Evolutionary conservation across 2,113 vertebrate genomes (phyloP).

Genomic region (Brevimyrus niger): DNA sequence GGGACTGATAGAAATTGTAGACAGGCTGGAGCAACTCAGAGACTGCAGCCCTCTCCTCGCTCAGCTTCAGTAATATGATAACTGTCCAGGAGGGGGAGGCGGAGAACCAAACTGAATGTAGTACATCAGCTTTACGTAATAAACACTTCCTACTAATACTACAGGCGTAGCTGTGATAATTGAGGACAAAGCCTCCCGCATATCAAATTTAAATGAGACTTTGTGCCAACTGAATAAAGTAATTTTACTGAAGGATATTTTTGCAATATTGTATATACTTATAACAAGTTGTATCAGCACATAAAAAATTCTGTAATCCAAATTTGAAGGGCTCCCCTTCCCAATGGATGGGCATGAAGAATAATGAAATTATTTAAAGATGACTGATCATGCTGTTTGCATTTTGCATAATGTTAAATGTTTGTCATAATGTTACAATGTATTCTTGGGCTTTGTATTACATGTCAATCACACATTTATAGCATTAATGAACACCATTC

Average conservation of each 20-base stretch:
- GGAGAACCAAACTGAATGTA: background rate
- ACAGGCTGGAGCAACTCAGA: slow-evolving; percentile 51
- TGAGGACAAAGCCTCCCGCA: background rate
- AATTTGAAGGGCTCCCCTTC: background rate
- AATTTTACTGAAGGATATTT: background rate
- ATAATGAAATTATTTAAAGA: background rate
- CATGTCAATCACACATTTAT: background rate
- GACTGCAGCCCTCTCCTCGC: slow-evolving; percentile 58
- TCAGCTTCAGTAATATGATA: slow-evolving; percentile 53
- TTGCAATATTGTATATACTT: background rate
- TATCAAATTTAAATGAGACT: background rate
- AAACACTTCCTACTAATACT: background rate
- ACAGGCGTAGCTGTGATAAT: background rate
- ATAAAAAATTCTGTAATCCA: background rate
- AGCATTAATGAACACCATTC: background rate
- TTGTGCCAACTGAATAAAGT: background rate
- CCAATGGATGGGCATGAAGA: background rate
- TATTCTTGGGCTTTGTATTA: background rate
- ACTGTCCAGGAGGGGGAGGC: background rate
- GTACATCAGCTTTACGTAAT: background rate
- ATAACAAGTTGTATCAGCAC: background rate
- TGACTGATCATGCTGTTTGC: background rate
- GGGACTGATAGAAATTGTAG: slow-evolving; percentile 57
- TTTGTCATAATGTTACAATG: background rate
- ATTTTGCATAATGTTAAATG: background rate